Conservation (phyloP, 1,140 invertebrate genomes). For the Eriosoma lanigerum region DNA sequence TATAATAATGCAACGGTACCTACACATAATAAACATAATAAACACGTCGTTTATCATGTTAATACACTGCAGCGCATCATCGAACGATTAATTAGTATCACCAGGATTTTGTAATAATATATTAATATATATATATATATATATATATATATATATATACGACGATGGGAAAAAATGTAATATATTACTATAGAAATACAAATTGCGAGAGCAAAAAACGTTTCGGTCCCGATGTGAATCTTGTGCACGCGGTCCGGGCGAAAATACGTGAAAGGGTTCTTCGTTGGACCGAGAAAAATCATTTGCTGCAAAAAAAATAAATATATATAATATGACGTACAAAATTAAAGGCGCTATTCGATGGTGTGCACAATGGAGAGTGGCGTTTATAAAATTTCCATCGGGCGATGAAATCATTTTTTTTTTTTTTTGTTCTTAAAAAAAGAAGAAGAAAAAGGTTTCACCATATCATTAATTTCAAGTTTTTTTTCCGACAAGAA, state of each 20-base stretch:
- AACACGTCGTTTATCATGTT: slow-evolving; percentile 47
- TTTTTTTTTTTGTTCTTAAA: no score
- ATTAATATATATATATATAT: no score
- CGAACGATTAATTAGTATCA: slow-evolving; percentile 43
- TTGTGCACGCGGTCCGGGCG: neutral
- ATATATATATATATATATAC: no score
- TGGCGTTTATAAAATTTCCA: neutral
- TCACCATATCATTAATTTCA: neutral
- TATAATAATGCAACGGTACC: no score
- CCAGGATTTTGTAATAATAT: neutral
- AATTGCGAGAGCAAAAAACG: neutral
- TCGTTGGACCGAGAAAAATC: slow-evolving; percentile 13
- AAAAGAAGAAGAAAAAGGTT: neutral
- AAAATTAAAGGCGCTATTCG: slow-evolving; percentile 25
- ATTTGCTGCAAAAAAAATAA: neutral
- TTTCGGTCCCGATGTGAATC: slow-evolving; percentile 34
- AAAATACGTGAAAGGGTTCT: slow-evolving; percentile 42
- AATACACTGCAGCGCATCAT: slow-evolving; percentile 30
- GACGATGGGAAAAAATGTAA: no score
- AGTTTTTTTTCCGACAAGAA: neutral
- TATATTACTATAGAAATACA: no score
- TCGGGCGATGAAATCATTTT: neutral
- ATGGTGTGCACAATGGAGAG: slow-evolving; percentile 8
- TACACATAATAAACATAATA: no score
- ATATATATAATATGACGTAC: neutral